Evolutionary conservation across 2,888 invertebrate genomes (phyloP), one percentile per base, ranked within the genome.

Genomic region (Standfussiana lucernea): DNA sequence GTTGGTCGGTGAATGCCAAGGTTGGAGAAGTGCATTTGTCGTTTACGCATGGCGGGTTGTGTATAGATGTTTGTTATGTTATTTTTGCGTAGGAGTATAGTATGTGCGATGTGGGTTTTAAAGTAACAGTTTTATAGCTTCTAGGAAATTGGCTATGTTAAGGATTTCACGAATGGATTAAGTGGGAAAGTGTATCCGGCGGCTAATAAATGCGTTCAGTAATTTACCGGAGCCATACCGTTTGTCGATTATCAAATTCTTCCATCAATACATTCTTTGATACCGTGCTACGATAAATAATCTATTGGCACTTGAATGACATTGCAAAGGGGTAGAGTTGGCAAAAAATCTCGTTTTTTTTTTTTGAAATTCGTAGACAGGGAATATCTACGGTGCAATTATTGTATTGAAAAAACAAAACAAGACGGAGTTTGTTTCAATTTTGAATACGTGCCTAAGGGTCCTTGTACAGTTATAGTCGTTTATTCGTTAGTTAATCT

Each of bases 1-100:
- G 69, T 50, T 62, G 71, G 47, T 68, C 32, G 76, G 37, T 28
- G 73, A 82, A 77, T 72, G 77, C 77, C 82, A 84, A 84, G 85
- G 84, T 64, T 8, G 10, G 40, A 4, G 50, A 45, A 45, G 71
- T 62, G 66, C 56, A 83, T 76, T 75, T 37, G 37, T 72, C 21
- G 72, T 64, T 64, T n/a, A 72, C 65, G n/a, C 70, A 56, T 75
- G 59, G 64, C 64, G 73, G 66, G 32, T 42, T 47, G 32, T 59
- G 1, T n/a, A 21, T 15, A 56, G 42, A 61, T 66, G 45, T 42
- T 45, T 61, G 66, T 42, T 15, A 21, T 28, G 35, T 32, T 75
- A 32, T 75, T 24, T 50, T 78, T 47, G 53, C n/a, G 64, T 79
- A 18, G 61, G n/a, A 56, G 45, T 59, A 15, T 15, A 47, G 45